Evolutionary conservation across 2,113 vertebrate genomes (phyloP).

Genomic region (Chloropsis cyanopogon): DNA sequence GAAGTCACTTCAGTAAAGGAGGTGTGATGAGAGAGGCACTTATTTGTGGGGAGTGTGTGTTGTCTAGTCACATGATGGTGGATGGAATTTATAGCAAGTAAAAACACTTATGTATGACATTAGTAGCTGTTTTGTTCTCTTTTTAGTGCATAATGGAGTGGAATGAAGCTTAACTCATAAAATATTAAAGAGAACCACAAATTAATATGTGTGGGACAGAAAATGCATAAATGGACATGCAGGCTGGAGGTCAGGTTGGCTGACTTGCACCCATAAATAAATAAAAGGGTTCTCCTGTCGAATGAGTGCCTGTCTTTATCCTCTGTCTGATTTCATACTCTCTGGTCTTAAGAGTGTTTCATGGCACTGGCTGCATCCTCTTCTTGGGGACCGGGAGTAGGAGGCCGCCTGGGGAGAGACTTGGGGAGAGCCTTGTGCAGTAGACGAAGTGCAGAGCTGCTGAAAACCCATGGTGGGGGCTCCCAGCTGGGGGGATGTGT

Average conservation of each 20-base stretch:
- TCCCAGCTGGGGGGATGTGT: rapidly evolving
- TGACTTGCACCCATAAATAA: slow-evolving; percentile 17
- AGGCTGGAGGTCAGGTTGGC: neutral
- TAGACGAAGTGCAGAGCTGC: neutral
- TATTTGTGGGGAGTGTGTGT: neutral
- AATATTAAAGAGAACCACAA: slow-evolving; percentile 20
- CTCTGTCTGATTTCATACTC: neutral
- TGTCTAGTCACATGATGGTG: neutral
- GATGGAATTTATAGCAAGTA: neutral
- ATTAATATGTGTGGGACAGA: neutral
- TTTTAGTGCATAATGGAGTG: neutral
- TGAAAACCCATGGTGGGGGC: neutral
- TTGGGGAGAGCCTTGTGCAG: neutral
- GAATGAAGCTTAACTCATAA: neutral
- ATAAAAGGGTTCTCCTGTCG: neutral
- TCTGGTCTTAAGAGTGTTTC: neutral
- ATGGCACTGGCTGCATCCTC: neutral
- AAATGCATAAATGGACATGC: neutral
- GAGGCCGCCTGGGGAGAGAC: too few relatives aligned
- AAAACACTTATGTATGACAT: neutral
- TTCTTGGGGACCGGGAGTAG: neutral
- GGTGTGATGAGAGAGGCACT: neutral
- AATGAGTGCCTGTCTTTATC: neutral
- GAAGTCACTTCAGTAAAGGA: neutral
- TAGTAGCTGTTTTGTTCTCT: neutral